Base-by-base conservation (phyloP, 2,888 invertebrate genomes). In the Cylindroiulus punctatus region DNA sequence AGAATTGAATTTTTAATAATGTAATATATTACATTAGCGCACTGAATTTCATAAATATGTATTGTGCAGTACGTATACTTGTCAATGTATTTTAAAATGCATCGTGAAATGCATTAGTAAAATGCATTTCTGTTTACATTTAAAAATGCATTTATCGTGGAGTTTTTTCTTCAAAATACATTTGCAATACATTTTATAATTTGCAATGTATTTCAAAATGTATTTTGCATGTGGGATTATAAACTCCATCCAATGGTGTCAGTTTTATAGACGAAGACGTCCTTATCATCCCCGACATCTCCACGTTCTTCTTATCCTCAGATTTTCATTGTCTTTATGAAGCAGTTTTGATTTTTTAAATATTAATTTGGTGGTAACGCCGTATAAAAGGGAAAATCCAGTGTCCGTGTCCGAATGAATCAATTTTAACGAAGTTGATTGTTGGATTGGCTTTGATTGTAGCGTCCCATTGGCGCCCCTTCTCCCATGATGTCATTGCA, bases 401-500 rank as follows among this genome's bases (percentile, higher is more conserved):
- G 22, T 26, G 22, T 8, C 42, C 36, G 32, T 36, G 42, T 82
- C 42, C 32, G 42, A 82, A 82, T 82, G 36, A 82, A 82, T 82
- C 82, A 82, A 82, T 40, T 82, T 82, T 82, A 82, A 82, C 42
- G 82, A 82, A 82, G 82, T 22, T 14, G 36, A 82, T 36, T 82
- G 82, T 82, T 82, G 10, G 82, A 82, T 40, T 82, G 0, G 2
- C 32, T 81, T 30, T 32, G 81, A 81, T 81, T 81, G n/a, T n/a
- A 19, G n/a, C 82, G n/a, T 42, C 42, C 82, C 42, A 82, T n/a
- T 82, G 42, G 36, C 40, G 82, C 42, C 82, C 82, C 36, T 36
- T 82, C n/a, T 36, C 82, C 82, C 82, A 82, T 42, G 65, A 65
- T 65, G 82, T 82, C 82, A 82, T 82, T 82, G 82, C 42, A 36